A percentile compares a stretch with the other conserved stretches of the same genome.
Evolutionary conservation across 2,797 vertebrate species (phyloP).

Genomic region (Manis pentadactyla): DNA sequence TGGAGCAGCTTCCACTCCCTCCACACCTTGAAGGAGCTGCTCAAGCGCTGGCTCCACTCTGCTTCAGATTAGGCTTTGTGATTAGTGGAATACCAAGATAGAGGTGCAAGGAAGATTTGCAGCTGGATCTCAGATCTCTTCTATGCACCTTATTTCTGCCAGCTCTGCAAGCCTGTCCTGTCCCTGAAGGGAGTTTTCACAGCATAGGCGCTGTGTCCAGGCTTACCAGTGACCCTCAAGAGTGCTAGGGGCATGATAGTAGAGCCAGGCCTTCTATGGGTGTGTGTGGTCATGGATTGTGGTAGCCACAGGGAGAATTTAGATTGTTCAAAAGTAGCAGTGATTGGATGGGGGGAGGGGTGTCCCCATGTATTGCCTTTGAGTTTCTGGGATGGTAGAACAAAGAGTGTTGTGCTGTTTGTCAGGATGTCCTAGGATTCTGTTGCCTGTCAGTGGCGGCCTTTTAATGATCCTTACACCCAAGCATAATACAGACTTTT

Average conservation of each 20-base stretch:
- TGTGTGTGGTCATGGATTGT: not conserved
- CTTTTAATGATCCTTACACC: not conserved
- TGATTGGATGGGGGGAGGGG: not conserved
- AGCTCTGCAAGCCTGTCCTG: not conserved
- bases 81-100: not conserved
- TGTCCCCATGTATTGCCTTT: not conserved
- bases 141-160: not conserved
- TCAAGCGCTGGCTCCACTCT: not conserved
- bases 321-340: not conserved
- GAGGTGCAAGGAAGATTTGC: not conserved
- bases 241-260: not conserved
- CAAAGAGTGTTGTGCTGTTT: not conserved
- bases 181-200: not conserved
- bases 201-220: not conserved
- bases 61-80: not conserved
- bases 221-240: not conserved
- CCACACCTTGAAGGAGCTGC: not conserved
- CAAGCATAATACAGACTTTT: not conserved
- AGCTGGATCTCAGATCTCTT: not conserved
- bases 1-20: not conserved
- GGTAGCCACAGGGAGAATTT: not conserved
- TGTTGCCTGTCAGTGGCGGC: not conserved
- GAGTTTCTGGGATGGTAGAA: constrained; percentile 5
- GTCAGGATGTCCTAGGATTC: not conserved
- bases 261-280: not conserved